A percentile compares a stretch with the other conserved stretches of the same genome.
Conservation (phyloP, 1,140 invertebrate species). For the Solenopsis invicta region DNA sequence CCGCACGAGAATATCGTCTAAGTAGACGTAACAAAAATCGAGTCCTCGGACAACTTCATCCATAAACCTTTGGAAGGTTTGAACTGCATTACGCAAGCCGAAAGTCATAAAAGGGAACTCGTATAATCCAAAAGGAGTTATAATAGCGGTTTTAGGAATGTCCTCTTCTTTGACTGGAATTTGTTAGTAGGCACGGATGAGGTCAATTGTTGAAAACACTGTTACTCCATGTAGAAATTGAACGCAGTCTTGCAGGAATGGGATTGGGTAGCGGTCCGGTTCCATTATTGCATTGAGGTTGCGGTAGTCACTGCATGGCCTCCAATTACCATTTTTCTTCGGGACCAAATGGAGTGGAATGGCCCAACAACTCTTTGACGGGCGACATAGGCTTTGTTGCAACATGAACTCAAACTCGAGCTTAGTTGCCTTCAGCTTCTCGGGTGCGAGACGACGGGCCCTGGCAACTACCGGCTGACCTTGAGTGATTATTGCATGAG, state of each 20-base stretch:
- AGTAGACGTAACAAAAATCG: too few species aligned
- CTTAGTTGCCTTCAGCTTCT: slow-evolving; percentile 50
- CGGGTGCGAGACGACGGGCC: slow-evolving; percentile 19
- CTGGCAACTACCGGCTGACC: slow-evolving; percentile 73
- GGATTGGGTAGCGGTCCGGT: slow-evolving; percentile 82
- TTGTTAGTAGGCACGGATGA: slow-evolving; percentile 86
- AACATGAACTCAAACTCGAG: slow-evolving; percentile 59
- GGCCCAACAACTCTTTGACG: slow-evolving; percentile 42
- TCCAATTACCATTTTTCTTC: slow-evolving; percentile 70
- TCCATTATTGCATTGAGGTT: slow-evolving; percentile 75
- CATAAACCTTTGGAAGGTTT: neutral
- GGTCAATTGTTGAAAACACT: slow-evolving; percentile 82
- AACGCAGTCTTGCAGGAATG: too few species aligned
- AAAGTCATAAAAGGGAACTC: neutral
- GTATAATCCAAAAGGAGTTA: neutral
- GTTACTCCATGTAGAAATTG: slow-evolving; percentile 48
- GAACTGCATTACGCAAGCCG: neutral
- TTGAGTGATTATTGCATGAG: slow-evolving; percentile 70
- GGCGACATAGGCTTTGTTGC: slow-evolving; percentile 45
- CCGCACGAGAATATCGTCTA: too few species aligned
- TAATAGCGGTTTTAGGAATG: slow-evolving; percentile 77
- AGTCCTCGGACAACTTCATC: too few species aligned
- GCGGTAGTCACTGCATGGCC: slow-evolving; percentile 77
- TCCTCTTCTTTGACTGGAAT: slow-evolving; percentile 80
- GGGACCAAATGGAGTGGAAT: slow-evolving; percentile 43